A percentile compares a stretch with the other conserved stretches of the same genome.
Evolutionary conservation across 2,888 invertebrate species (phyloP).

Genomic region (Tenthredo livida): DNA sequence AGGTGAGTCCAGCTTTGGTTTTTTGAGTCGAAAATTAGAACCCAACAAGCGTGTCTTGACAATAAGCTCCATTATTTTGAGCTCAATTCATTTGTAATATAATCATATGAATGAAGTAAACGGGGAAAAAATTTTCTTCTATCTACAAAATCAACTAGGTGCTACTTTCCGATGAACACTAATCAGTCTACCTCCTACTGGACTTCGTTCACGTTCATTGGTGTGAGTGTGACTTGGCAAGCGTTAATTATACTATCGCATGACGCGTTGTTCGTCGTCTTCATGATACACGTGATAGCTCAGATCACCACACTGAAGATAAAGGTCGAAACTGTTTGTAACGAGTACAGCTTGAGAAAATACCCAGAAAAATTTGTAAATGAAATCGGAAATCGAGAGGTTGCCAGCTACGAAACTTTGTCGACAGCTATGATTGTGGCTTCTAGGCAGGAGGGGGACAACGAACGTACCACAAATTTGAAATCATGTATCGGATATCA

Average conservation of each 20-base stretch:
- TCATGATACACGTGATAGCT: constrained; percentile 56
- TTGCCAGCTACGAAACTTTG: neutral
- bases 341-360: constrained; percentile 41
- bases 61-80: neutral
- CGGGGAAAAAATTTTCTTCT: neutral
- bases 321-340: constrained; percentile 50
- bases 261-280: constrained; percentile 57
- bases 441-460: neutral
- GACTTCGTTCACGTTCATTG: constrained; percentile 55
- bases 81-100: neutral
- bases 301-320: constrained; percentile 58
- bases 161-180: constrained; percentile 46
- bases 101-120: constrained; percentile 13
- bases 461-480: constrained; percentile 9
- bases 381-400: neutral
- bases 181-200: constrained; percentile 53
- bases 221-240: constrained; percentile 51
- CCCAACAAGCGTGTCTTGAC: neutral
- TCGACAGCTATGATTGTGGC: neutral
- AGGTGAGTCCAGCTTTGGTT: neutral
- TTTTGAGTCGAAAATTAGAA: neutral
- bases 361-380: neutral
- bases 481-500: constrained; percentile 57
- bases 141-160: constrained; percentile 44
- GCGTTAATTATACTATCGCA: constrained; percentile 56